Evolutionary conservation across 2,797 vertebrate species (phyloP).

Genomic region (Girardinus metallicus): DNA sequence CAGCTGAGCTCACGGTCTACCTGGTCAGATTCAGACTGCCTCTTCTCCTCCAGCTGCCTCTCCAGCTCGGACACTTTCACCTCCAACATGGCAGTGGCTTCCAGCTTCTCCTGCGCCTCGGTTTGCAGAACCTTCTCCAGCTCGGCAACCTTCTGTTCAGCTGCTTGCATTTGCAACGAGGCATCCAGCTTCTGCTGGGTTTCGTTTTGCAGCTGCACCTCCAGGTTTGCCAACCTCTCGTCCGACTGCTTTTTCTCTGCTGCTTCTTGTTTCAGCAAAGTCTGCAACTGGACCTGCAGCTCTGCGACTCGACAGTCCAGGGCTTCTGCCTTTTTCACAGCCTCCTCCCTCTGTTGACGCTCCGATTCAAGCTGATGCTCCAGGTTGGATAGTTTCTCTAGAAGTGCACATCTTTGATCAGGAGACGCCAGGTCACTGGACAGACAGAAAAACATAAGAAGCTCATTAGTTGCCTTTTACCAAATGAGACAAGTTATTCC

Average conservation of each 20-base stretch:
- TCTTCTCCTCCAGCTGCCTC: conserved; percentile 46
- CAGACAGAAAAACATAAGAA: neutral
- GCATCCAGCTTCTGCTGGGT: conserved; percentile 58
- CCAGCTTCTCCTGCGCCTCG: conserved; percentile 42
- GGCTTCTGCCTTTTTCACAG: conserved; percentile 16
- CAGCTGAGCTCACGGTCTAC: conserved; percentile 17
- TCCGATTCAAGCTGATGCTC: conserved; percentile 67
- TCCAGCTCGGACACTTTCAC: conserved; percentile 20
- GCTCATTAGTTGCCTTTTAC: neutral
- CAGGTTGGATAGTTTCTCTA: conserved; percentile 62
- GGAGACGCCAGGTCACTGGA: conserved; percentile 43
- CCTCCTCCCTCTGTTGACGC: conserved; percentile 56
- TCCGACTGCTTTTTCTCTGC: conserved; percentile 44
- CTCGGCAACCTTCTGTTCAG: conserved; percentile 46
- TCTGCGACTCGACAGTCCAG: conserved; percentile 29
- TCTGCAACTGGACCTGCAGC: conserved; percentile 54
- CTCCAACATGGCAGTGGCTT: neutral
- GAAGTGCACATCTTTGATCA: conserved; percentile 39
- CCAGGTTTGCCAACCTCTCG: conserved; percentile 49
- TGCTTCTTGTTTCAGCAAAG: conserved; percentile 57
- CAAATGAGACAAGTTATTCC: no score
- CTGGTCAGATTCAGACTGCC: conserved; percentile 20
- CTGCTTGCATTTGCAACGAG: conserved; percentile 22
- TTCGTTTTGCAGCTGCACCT: conserved; percentile 43
- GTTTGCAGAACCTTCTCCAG: conserved; percentile 61